Evolutionary conservation across 2,888 invertebrate genomes (phyloP), one percentile per base, ranked within the genome.

Genomic region (Heteropelma amictum): DNA sequence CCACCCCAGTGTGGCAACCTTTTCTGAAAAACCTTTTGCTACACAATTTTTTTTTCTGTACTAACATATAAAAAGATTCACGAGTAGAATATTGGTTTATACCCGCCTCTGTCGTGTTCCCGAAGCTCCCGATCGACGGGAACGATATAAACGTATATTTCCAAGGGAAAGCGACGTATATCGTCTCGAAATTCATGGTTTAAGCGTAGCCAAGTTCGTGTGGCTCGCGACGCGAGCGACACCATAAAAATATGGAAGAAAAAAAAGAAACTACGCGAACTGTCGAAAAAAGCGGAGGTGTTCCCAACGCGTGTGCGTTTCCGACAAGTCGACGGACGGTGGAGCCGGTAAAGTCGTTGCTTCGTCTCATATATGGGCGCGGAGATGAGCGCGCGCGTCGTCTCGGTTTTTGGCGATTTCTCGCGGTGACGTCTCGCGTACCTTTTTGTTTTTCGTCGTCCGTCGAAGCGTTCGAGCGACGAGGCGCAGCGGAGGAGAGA

Each of bases 401-500:
- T 17, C 26, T 51, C 35, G 72, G 70, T 75, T 83, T 81, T 82
- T 74, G 79, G 74, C 45, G 47, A 75, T 53, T 61, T 35, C 2
- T 30, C 33, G 10, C n/a, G 33, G 33, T 6, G 33, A 5, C 33
- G 8, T 33, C 33, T 19, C 5, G n/a, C 19, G 17, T 23, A 17
- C 19, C 23, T 23, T 19, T 42, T 35, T 47, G 7, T 53, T 54
- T 10, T 28, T 61, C 17, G 30, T 17, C 53, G 19, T 47, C 14
- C 19, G 8, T 33, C 10, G n/a, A 33, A 33, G n/a, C 10, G 6
- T 35, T 54, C 10, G 33, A 12, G 56, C 54, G 21, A 8, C 14
- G 28, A 12, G 33, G 61, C n/a, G 6, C 5, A 14, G 54, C 40
- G 49, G 12, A 21, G 30, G 8, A 26, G 38, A n/a, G 40, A 17